Base-by-base conservation (phyloP, 2,113 vertebrate species). In the Pygoscelis adeliae region DNA sequence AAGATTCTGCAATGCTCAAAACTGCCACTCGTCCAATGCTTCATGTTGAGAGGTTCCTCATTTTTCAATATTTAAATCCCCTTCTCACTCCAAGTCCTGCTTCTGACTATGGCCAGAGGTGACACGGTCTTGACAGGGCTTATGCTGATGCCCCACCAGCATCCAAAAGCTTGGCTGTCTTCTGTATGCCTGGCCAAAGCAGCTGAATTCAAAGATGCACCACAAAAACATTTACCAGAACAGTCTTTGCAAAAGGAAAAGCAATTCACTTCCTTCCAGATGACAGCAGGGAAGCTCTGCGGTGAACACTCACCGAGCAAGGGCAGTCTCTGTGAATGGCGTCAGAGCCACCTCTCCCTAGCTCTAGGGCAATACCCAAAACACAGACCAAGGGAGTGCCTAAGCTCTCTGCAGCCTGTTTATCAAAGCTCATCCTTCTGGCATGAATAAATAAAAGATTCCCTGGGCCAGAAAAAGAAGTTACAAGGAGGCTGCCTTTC, bases 251-350 rank as follows among this genome's bases (percentile, higher is more conserved):
- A 46, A 87, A 96, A 80, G 10, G 16, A 90, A 90, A 92, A 77
- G 4, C 36, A 86, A 15, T 73, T 81, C 10, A 3, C 11, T 72
- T 83, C 22, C 46, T 89, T 82, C 52, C 66, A 86, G 89, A 34
- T 0, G 1, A 17, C 16, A 63, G 36, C 0, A 0, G 40, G 32
- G 32, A 58, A 67, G 26, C 34, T 85, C 44, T 69, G 44, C 0
- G 0, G 38, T 29, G 62, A 92, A 19, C 19, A 13, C 5, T 38
- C 29, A 38, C 32, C 12, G 32, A 83, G 44, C 21, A 79, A 49
- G 17, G 14, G 42, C 10, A 81, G 15, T 50, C 4, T 83, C 62
- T 61, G 50, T 42, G 49, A 72, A 38, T 9, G 9, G 30, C 0
- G 0, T 49, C 38, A 82, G 59, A 84, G 29, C 4, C 26, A 50